Conservation (phyloP, 2,113 vertebrate genomes). For the Halichoeres trimaculatus region DNA sequence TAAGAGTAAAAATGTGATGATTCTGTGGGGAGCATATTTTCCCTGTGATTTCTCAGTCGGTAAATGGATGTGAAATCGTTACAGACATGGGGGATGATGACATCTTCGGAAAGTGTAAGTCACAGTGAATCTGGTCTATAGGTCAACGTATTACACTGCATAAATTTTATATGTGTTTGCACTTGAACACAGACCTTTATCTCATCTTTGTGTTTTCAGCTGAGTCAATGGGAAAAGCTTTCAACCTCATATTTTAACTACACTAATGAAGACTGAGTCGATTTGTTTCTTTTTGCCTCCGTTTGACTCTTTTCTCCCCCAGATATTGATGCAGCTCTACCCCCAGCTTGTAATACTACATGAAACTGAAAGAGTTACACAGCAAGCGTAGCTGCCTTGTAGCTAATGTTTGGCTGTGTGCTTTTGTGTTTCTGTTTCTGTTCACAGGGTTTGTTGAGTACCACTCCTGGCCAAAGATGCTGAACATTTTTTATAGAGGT, state of each 20-base stretch:
- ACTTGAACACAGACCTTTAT: background rate
- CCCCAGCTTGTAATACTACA: constrained; percentile 33
- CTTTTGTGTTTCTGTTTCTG: constrained; percentile 16
- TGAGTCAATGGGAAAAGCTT: constrained; percentile 12
- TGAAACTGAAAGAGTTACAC: constrained; percentile 33
- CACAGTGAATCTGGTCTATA: too few species aligned
- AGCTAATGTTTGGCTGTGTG: constrained; percentile 4
- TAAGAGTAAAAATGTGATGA: too few species aligned
- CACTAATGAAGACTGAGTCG: constrained; percentile 22
- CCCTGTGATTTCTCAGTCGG: too few species aligned
- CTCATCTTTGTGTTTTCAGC: background rate
- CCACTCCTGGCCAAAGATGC: constrained; percentile 6
- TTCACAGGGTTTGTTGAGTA: background rate
- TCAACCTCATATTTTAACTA: background rate
- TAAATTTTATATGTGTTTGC: too few species aligned
- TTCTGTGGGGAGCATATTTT: too few species aligned
- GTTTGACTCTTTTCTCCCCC: constrained; percentile 43
- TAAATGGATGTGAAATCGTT: too few species aligned
- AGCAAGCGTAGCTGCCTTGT: background rate
- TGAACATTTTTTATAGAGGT: constrained; percentile 4
- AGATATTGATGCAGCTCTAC: constrained; percentile 25
- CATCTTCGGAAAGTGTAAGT: too few species aligned
- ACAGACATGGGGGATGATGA: too few species aligned
- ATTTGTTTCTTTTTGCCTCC: constrained; percentile 19
- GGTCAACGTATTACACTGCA: too few species aligned